Base-by-base conservation (phyloP, 1,140 invertebrate genomes). In the Euwallacea fornicatus region DNA sequence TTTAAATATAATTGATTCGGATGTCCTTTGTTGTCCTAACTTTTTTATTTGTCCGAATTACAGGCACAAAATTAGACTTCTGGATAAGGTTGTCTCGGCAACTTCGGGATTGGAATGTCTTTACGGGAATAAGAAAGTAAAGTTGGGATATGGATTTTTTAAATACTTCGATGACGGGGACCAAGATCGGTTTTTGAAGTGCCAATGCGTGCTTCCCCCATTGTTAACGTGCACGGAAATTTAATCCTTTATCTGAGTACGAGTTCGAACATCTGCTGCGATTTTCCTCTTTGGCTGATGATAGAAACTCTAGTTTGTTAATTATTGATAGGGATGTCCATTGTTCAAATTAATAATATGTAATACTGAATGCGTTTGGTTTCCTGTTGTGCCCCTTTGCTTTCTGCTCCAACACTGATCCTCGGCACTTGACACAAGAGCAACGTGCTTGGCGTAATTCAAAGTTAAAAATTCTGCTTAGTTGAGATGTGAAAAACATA, bases 201-300 rank as follows among this genome's bases (percentile, higher is more conserved):
- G 75, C 50, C 66, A 76, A 59, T 76, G 75, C 64, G 16, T 69
- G 13, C 4, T 76, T 15, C 75, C 75, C 13, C 75, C 73, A 7
- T 16, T 76, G 7, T 55, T 76, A n/a, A 76, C 74, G 7, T 76
- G 74, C 61, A 65, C 47, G 43, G 46, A 70, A 63, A 6, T 41
- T 16, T 55, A 55, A 69, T 13, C 3, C 9, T 50, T 50, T 50
- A 13, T 50, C 21, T 2, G 21, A 33, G 21, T 33, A 33, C n/a
- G n/a, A n/a, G n/a, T n/a, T n/a, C n/a, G n/a, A n/a, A n/a, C 3
- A 10, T 50, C 6, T 50, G 46, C 9, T 4, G 13, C 13, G 46
- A 50, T 50, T 11, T 50, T 50, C 13, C 3, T 11, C 7, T 50
- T 50, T 50, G 13, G 13, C 7, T 4, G 7, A 50, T 50, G 13